These are phyloP conservation scores for Drosophila anomalipes DNA, from an alignment of 2,888 invertebrate species.

Conservation along the genomic window DNA sequence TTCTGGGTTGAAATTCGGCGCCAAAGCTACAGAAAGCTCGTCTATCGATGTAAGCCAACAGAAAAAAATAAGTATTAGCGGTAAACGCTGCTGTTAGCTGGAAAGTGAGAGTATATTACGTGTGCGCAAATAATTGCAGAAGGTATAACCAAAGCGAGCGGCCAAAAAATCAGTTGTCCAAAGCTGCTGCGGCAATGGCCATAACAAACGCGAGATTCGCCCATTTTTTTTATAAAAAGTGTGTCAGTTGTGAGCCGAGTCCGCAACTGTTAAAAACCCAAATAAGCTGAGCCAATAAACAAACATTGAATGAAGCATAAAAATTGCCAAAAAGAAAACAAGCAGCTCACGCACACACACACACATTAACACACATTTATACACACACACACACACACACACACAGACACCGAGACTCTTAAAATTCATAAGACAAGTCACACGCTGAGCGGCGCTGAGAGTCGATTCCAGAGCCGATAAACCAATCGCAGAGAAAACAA, in stretches of 20 bases:
- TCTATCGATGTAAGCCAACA: slow-evolving; percentile 42
- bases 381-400: neutral
- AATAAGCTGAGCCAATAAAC: slow-evolving; percentile 50
- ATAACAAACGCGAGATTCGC: slow-evolving; percentile 20
- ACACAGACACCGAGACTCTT: neutral
- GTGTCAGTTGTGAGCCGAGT: slow-evolving; percentile 57
- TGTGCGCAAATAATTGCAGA: slow-evolving; percentile 65
- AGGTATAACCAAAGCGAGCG: slow-evolving; percentile 16
- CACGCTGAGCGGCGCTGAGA: slow-evolving; percentile 19
- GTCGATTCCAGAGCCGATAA: slow-evolving; percentile 44
- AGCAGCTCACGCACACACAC: slow-evolving; percentile 2
- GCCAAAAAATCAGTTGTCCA: slow-evolving; percentile 14
- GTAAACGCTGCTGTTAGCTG: slow-evolving; percentile 29
- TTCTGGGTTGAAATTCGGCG: slow-evolving; percentile 28
- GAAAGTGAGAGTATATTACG: slow-evolving; percentile 77
- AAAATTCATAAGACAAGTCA: slow-evolving; percentile 26
- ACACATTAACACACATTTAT: too few species aligned
- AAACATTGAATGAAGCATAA: slow-evolving; percentile 46
- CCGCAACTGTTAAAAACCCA: slow-evolving; percentile 27
- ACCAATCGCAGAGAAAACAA: slow-evolving; percentile 64
- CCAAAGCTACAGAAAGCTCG: slow-evolving; percentile 57
- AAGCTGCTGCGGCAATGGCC: slow-evolving; percentile 26
- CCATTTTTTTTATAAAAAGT: slow-evolving; percentile 31
- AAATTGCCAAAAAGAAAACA: slow-evolving; percentile 53
- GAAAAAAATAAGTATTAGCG: slow-evolving; percentile 7